These are phyloP conservation scores for Donacobius atricapilla DNA, from an alignment of 2,113 vertebrate genomes.

Conservation along the genomic window DNA sequence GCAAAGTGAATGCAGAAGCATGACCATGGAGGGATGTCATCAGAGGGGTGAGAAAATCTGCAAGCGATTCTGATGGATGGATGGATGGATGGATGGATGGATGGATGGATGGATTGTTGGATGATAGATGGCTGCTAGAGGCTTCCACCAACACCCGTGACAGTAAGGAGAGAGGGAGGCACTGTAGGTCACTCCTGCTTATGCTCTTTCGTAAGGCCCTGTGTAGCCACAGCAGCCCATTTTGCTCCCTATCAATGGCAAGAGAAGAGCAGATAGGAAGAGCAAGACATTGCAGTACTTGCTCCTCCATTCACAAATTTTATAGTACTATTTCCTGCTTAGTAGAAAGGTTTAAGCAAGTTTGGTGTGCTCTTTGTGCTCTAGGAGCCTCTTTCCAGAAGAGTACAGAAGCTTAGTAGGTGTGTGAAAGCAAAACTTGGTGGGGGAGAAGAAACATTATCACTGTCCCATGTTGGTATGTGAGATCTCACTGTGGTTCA, in stretches of 20 bases:
- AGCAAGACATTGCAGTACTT: neutral
- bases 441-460: neutral
- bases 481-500: neutral
- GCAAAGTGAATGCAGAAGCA: neutral
- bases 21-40: neutral
- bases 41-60: neutral
- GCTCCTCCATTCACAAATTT: neutral
- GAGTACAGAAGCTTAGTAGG: neutral
- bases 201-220: neutral
- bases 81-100: neutral
- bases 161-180: neutral
- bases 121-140: neutral
- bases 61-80: fast-evolving
- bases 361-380: neutral
- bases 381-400: neutral
- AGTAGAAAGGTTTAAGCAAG: neutral
- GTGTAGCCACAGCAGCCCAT: neutral
- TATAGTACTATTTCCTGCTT: neutral
- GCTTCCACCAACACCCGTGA: neutral
- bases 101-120: neutral
- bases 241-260: neutral
- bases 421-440: neutral
- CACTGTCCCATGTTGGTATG: neutral
- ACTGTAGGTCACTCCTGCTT: neutral
- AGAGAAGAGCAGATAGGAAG: neutral